These are phyloP conservation scores for Pithys albifrons DNA, from an alignment of 2,113 vertebrate genomes.

Conservation along the genomic window DNA sequence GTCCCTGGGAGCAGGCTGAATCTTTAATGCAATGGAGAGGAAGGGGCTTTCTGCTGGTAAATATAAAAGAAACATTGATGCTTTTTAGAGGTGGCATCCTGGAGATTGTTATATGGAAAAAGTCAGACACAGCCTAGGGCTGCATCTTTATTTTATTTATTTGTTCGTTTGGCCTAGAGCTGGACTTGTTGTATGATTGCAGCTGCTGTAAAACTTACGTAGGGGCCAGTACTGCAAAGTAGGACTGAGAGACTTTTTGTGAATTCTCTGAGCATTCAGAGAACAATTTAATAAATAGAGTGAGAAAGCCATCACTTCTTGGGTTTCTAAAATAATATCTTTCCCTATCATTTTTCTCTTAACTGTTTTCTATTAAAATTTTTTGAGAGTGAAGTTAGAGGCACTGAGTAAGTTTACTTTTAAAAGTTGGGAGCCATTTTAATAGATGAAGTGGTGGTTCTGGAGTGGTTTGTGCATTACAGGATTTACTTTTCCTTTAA, in stretches of 20 bases:
- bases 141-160: constrained; percentile 67
- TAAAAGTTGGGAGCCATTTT: background rate
- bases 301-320: constrained; percentile 24
- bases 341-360: constrained; percentile 15
- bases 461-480: background rate
- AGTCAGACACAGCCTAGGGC: constrained; percentile 64
- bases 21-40: constrained; percentile 57
- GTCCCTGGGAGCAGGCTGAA: constrained; percentile 11
- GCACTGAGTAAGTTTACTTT: constrained; percentile 27
- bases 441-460: background rate
- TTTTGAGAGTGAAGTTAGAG: constrained; percentile 8
- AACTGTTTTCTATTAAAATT: constrained; percentile 31
- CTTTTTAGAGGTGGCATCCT: constrained; percentile 56
- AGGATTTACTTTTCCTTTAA: background rate
- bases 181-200: constrained; percentile 17
- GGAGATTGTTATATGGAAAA: constrained; percentile 43
- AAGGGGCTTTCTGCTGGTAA: constrained; percentile 46
- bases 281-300: constrained; percentile 49
- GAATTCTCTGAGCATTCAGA: constrained; percentile 5
- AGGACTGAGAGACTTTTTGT: background rate
- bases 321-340: constrained; percentile 43
- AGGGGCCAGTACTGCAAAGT: background rate
- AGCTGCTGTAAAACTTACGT: constrained; percentile 49
- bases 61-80: constrained; percentile 29
- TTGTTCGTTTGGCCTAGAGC: constrained; percentile 61